phyloP scores from a whole-genome alignment of 2,797 vertebrate genomes.

The Distichodus sexfasciatus region DNA sequence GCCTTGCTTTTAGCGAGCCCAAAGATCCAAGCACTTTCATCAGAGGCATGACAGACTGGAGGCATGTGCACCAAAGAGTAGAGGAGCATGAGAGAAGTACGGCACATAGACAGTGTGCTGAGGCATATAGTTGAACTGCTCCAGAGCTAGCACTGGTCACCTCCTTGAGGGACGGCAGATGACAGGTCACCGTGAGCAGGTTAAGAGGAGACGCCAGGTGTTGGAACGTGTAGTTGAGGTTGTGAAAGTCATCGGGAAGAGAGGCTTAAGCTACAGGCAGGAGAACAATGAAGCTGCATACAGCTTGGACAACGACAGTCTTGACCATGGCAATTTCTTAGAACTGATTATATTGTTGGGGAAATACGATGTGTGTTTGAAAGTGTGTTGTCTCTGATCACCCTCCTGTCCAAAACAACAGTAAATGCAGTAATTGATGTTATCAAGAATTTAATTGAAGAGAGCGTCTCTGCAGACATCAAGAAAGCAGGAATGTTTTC shows the following conservation, averaged over 20 bases:
- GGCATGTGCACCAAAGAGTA: slow-evolving; percentile 26
- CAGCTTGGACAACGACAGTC: too few relatives aligned
- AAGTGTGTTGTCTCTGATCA: too few relatives aligned
- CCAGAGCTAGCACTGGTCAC: background rate
- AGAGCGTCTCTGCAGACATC: too few relatives aligned
- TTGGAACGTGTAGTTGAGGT: too few relatives aligned
- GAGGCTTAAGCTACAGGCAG: too few relatives aligned
- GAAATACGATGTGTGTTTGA: too few relatives aligned
- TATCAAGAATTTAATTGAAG: slow-evolving; percentile 6
- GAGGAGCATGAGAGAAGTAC: slow-evolving; percentile 38
- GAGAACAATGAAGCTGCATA: too few relatives aligned
- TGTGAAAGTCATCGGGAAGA: too few relatives aligned
- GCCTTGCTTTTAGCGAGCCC: slow-evolving; percentile 24
- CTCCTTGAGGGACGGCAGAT: background rate
- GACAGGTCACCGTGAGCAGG: too few relatives aligned
- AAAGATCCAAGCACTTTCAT: slow-evolving; percentile 26
- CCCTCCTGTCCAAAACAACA: slow-evolving; percentile 4
- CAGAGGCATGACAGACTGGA: slow-evolving; percentile 41
- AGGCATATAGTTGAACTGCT: slow-evolving; percentile 8
- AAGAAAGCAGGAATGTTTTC: slow-evolving; percentile 34
- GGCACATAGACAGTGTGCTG: slow-evolving; percentile 29
- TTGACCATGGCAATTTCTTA: too few relatives aligned
- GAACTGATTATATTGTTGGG: too few relatives aligned
- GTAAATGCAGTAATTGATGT: slow-evolving; percentile 26
- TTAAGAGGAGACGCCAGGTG: too few relatives aligned